These are phyloP conservation scores for Larimichthys polyactis DNA, from an alignment of 2,113 vertebrate species.

Conservation along the genomic window DNA sequence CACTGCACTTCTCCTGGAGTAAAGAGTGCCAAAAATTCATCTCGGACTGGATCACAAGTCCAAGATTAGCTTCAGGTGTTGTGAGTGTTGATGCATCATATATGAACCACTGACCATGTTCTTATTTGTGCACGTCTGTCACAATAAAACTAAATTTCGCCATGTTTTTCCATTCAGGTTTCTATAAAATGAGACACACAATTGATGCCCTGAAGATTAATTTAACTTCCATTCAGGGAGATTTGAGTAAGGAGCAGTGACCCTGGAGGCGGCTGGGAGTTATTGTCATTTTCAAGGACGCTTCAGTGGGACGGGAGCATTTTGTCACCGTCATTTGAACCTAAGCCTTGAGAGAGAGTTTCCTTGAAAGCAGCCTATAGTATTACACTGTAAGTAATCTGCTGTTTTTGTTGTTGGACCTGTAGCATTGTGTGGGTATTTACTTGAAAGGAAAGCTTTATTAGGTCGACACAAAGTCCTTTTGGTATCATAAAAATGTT, in stretches of 20 bases:
- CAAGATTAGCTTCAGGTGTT: slow-evolving; percentile 48
- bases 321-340: slow-evolving; percentile 16
- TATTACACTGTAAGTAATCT: slow-evolving; percentile 15
- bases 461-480: slow-evolving; percentile 70
- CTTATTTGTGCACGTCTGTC: neutral
- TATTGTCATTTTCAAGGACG: slow-evolving; percentile 34
- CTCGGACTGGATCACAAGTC: slow-evolving; percentile 63
- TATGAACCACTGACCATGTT: slow-evolving; percentile 14
- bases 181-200: neutral
- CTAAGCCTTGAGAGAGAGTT: slow-evolving; percentile 30
- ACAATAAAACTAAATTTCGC: slow-evolving; percentile 7
- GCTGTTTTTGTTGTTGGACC: neutral
- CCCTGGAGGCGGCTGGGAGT: slow-evolving; percentile 9
- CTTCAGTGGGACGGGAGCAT: neutral
- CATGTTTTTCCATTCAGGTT: neutral
- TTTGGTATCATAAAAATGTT: slow-evolving; percentile 75
- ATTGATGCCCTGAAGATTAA: neutral
- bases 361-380: slow-evolving; percentile 11
- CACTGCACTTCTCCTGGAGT: slow-evolving; percentile 74
- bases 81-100: slow-evolving; percentile 42
- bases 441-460: slow-evolving; percentile 60
- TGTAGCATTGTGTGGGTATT: slow-evolving; percentile 1
- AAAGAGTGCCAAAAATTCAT: slow-evolving; percentile 74
- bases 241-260: slow-evolving; percentile 4
- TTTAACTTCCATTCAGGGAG: slow-evolving; percentile 3